Evolutionary conservation across 2,888 invertebrate genomes (phyloP), one percentile per base, ranked within the genome.

Genomic region (Ophion costatus): DNA sequence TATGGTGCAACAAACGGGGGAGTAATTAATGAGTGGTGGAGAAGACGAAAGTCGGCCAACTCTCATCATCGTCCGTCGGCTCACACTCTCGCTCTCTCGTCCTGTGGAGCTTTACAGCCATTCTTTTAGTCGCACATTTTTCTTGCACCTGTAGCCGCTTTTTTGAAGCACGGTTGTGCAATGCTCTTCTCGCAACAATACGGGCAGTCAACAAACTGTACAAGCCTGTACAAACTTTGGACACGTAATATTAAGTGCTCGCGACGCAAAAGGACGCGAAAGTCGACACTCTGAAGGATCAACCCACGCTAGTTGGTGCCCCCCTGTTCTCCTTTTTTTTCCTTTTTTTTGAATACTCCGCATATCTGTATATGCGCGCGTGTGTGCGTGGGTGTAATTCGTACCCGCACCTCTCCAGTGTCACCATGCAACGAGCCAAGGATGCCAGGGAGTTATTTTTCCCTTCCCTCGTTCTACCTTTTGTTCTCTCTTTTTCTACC

Each of bases 1-100:
- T 78, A 78, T 77, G 61, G 42, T 56, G 67, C 66, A 63, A 78
- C 67, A 77, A 84, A 78, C 64, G 74, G 79, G 71, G 45, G 81
- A 69, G 84, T 81, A 77, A 84, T 84, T 84, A 84, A 74, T 56
- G 74, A 77, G 77, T 74, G 29, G 33, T 29, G 70, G 45, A 38
- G 10, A 20, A 70, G 57, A 75, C 11, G 42, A 61, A 57, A 77
- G 11, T 24, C 29, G 20, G 20, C 10, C 17, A 75, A 63, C 51
- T n/a, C 29, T 42, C 56, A 33, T 57, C 14, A n/a, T 10, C 29
- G 22, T 66, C 63, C 57, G n/a, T 42, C 38, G 20, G 51, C 33
- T 22, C 59, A n/a, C 2, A 38, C 66, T 59, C 29, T 77, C 17
- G n/a, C 3, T 67, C 22, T 77, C 6, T 38, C 51, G 5, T 63